These are phyloP conservation scores for Malurus cyaneus DNA, from an alignment of 2,113 vertebrate species.

Conservation along the genomic window DNA sequence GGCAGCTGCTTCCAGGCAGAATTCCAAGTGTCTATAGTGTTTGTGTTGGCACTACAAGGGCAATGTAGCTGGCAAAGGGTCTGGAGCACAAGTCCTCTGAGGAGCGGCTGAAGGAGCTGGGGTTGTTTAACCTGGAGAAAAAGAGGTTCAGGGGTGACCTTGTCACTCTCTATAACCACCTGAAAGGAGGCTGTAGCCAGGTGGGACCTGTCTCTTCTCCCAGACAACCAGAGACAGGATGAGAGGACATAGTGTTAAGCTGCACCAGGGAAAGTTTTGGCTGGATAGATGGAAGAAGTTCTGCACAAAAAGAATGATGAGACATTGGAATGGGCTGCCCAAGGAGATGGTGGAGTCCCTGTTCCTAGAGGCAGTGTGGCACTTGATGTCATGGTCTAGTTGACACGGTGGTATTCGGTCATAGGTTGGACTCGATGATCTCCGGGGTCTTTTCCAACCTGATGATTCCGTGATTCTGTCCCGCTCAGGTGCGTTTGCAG, in stretches of 20 bases:
- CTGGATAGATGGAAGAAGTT: not conserved
- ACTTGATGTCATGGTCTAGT: not conserved
- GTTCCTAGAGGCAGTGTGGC: not conserved
- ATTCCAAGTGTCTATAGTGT: not conserved
- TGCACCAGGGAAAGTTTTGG: not conserved
- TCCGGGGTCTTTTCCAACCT: not conserved
- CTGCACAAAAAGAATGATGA: no score
- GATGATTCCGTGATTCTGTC: not conserved
- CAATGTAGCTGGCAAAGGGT: not conserved
- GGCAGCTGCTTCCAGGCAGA: not conserved
- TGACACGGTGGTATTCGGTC: not conserved
- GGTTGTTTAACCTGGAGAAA: not conserved
- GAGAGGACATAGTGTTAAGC: not conserved
- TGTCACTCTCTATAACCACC: no score
- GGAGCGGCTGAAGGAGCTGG: not conserved
- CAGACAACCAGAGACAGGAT: not conserved
- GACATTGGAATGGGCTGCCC: not conserved
- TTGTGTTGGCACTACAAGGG: not conserved
- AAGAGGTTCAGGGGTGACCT: not conserved
- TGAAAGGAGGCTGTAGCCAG: not conserved
- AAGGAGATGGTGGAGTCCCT: not conserved
- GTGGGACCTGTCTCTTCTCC: not conserved
- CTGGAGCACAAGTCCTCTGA: not conserved
- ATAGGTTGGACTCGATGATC: not conserved
- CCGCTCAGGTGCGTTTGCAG: rapidly evolving